Conservation (phyloP, 1,140 invertebrate genomes). For the Monochamus saltuarius region DNA sequence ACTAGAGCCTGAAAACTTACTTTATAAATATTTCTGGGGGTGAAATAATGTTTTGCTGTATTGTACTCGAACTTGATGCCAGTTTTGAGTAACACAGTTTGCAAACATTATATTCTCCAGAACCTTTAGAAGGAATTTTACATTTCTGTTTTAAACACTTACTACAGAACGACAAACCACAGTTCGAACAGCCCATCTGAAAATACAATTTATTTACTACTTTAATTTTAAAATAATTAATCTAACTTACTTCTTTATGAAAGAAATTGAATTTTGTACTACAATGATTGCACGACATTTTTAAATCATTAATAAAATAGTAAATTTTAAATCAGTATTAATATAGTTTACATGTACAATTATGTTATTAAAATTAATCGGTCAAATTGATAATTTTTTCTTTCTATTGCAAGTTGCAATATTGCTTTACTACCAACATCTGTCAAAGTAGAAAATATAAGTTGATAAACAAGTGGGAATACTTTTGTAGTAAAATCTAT, state of each 20-base stretch:
- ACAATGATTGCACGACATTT: slow-evolving; percentile 57
- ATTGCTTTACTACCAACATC: slow-evolving; percentile 6
- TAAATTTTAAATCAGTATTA: too few relatives aligned
- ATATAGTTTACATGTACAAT: too few relatives aligned
- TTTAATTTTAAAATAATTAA: slow-evolving; percentile 3
- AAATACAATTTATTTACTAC: slow-evolving; percentile 22
- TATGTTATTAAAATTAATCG: neutral
- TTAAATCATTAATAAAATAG: too few relatives aligned
- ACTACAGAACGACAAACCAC: slow-evolving; percentile 64
- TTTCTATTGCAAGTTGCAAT: slow-evolving; percentile 10
- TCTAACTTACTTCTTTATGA: slow-evolving; percentile 53
- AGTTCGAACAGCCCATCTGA: slow-evolving; percentile 63
- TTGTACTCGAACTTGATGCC: slow-evolving; percentile 21
- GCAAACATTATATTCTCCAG: slow-evolving; percentile 54
- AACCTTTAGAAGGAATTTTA: slow-evolving; percentile 45
- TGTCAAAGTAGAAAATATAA: neutral
- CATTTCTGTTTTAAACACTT: slow-evolving; percentile 60
- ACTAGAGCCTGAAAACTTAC: slow-evolving; percentile 39
- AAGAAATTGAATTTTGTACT: slow-evolving; percentile 56
- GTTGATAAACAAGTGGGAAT: neutral
- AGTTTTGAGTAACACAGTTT: slow-evolving; percentile 46
- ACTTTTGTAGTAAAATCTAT: neutral
- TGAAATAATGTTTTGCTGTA: slow-evolving; percentile 36
- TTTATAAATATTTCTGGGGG: slow-evolving; percentile 57
- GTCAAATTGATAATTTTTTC: slow-evolving; percentile 20